phyloP scores from a whole-genome alignment of 2,888 invertebrate genomes.

The Adela reaumurella region DNA sequence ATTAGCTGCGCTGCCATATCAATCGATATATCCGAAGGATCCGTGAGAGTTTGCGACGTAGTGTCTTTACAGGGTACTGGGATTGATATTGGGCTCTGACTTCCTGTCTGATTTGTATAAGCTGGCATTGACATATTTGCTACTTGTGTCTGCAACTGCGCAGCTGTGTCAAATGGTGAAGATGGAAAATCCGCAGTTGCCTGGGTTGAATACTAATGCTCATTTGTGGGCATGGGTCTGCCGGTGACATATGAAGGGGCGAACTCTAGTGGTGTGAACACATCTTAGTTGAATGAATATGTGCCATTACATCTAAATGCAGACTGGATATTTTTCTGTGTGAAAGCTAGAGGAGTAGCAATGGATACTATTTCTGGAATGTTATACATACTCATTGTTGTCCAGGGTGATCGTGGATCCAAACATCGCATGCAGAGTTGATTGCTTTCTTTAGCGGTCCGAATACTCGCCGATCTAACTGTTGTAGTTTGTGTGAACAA shows the following conservation, averaged over 20 bases:
- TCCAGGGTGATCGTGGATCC: conserved; percentile 9
- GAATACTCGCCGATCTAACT: too few relatives aligned
- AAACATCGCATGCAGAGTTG: conserved; percentile 4
- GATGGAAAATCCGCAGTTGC: not conserved
- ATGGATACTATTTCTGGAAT: conserved; percentile 5
- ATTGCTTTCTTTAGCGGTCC: conserved; percentile 5
- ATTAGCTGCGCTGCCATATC: not conserved
- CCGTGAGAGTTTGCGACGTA: too few relatives aligned
- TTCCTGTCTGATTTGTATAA: too few relatives aligned
- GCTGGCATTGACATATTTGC: not conserved
- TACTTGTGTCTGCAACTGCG: not conserved
- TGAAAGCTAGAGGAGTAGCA: conserved; percentile 5
- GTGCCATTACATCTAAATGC: conserved; percentile 11
- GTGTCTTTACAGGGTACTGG: too few relatives aligned
- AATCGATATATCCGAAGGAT: not conserved
- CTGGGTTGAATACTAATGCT: not conserved
- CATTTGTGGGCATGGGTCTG: conserved; percentile 7
- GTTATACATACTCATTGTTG: conserved; percentile 6
- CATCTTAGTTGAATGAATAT: conserved; percentile 10
- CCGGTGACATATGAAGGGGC: conserved; percentile 10
- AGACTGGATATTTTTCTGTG: conserved; percentile 9
- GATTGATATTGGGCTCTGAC: too few relatives aligned
- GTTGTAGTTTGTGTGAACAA: too few relatives aligned
- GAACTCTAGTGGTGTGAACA: conserved; percentile 12
- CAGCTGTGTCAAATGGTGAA: not conserved